Conservation (phyloP, 1,140 invertebrate genomes). For the Diorhabda elongata region DNA sequence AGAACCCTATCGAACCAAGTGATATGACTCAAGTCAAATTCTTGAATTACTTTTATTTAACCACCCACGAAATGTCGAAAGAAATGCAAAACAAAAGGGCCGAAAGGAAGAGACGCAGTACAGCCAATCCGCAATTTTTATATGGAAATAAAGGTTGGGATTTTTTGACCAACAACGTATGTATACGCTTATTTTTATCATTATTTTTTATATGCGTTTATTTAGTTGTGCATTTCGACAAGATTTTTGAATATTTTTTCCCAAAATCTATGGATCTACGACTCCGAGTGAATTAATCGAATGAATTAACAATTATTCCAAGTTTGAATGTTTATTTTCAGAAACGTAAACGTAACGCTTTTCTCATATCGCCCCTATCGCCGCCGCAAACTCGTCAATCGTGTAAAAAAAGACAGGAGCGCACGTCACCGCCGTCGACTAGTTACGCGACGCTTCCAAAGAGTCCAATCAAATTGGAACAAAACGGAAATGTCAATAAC, state of each 20-base stretch:
- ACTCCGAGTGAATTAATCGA: too few species aligned
- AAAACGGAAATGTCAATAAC: conserved; percentile 12
- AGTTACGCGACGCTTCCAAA: conserved; percentile 1
- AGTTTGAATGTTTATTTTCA: conserved; percentile 32
- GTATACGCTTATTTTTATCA: conserved; percentile 18
- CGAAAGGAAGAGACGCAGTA: conserved; percentile 54
- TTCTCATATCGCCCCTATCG: conserved; percentile 48
- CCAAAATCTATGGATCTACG: too few species aligned
- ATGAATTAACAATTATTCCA: too few species aligned
- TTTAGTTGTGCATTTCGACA: not conserved
- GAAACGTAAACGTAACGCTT: conserved; percentile 50
- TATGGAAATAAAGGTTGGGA: conserved; percentile 48
- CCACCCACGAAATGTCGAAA: conserved; percentile 46
- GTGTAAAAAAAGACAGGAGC: conserved; percentile 24
- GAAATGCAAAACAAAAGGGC: conserved; percentile 52
- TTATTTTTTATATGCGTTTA: conserved; percentile 9
- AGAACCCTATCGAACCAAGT: conserved; percentile 37
- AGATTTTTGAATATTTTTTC: too few species aligned
- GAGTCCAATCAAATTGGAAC: conserved; percentile 5
- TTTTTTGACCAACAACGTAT: conserved; percentile 24
- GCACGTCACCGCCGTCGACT: conserved; percentile 11
- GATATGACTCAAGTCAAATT: conserved; percentile 43
- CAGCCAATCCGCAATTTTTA: conserved; percentile 54
- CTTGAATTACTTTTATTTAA: conserved; percentile 47
- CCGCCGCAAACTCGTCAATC: conserved; percentile 53